Evolutionary conservation across 2,797 vertebrate species (phyloP), one percentile per base, ranked within the genome.

Genomic region (Limosa lapponica): DNA sequence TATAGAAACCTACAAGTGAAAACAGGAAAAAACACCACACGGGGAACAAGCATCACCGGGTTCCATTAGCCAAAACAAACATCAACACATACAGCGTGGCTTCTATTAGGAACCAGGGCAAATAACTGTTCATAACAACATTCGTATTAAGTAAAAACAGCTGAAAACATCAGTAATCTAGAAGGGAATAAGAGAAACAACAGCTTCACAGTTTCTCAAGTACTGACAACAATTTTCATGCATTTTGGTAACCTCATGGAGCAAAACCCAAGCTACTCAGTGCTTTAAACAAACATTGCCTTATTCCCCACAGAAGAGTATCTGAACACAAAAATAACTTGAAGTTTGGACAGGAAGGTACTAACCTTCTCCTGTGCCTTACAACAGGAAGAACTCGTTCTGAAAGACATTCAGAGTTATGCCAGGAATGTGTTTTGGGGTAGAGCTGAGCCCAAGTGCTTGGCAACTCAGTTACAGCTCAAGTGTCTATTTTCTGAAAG

Each of bases 21-120:
- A 80, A 37, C 13, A 89, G 58, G 46, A 82, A 66, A 66, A 89
- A 89, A 39, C 16, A 78, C 6, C 39, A 70, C 24, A 34, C 58
- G 8, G 17, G 34, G 15, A 86, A 74, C 44, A 81, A 87, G 46
- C 57, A 95, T 32, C 82, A 69, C 69, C 51, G 51, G 24, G 41
- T 54, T 88, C 70, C 61, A 69, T 84, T 93, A 90, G 6, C 54
- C 62, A 92, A 74, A 93, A 32, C 44, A 86, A 94, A 93, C 30
- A 95, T 4, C 28, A 82, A 41, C 8, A 62, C 1, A 2, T 59
- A 82, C 22, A 49, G 19, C 6, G 9, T 22, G 65, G 37, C 32
- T 81, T 69, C 66, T 81, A 19, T 51, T 71, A 90, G n/a, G 28
- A 92, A 67, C 28, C 19, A 46, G 37, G 6, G 12, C 58, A 95